A percentile compares a stretch with the other conserved stretches of the same genome.
These are phyloP conservation scores for Cyclargus thomasi DNA, from an alignment of 1,140 invertebrate species.

Conservation along the genomic window DNA sequence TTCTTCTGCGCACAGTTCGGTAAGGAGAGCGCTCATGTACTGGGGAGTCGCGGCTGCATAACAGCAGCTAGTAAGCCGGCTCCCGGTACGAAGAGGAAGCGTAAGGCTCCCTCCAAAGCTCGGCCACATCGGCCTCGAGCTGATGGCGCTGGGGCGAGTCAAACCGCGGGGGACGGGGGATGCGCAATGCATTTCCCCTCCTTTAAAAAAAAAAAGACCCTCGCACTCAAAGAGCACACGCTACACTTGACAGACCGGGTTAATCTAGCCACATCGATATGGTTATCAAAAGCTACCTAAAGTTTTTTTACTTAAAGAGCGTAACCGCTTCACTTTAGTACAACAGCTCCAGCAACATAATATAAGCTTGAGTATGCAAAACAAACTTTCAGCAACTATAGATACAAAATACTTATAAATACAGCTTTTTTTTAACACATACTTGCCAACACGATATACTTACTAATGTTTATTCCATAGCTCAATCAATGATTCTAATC, in stretches of 20 bases:
- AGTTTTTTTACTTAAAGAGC: background rate
- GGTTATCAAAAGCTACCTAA: background rate
- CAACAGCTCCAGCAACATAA: background rate
- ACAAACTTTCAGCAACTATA: background rate
- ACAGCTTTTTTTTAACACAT: background rate
- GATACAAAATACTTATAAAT: background rate
- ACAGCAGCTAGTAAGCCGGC: too few relatives aligned
- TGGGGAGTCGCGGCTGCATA: too few relatives aligned
- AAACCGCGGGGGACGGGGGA: too few relatives aligned
- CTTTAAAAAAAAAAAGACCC: too few relatives aligned
- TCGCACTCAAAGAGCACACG: background rate
- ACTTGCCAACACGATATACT: constrained; percentile 13
- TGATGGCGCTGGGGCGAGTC: too few relatives aligned
- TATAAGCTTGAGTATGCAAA: background rate
- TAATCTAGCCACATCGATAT: background rate
- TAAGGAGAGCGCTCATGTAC: too few relatives aligned
- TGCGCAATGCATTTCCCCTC: too few relatives aligned
- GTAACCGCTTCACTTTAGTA: background rate
- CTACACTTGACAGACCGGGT: background rate
- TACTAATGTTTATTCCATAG: background rate
- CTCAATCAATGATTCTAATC: constrained; percentile 7
- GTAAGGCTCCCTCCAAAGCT: too few relatives aligned
- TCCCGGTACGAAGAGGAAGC: too few relatives aligned
- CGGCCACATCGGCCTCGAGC: too few relatives aligned
- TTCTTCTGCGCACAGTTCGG: too few relatives aligned